phyloP scores from a whole-genome alignment of 2,888 invertebrate species.

The Protophormia terraenovae region DNA sequence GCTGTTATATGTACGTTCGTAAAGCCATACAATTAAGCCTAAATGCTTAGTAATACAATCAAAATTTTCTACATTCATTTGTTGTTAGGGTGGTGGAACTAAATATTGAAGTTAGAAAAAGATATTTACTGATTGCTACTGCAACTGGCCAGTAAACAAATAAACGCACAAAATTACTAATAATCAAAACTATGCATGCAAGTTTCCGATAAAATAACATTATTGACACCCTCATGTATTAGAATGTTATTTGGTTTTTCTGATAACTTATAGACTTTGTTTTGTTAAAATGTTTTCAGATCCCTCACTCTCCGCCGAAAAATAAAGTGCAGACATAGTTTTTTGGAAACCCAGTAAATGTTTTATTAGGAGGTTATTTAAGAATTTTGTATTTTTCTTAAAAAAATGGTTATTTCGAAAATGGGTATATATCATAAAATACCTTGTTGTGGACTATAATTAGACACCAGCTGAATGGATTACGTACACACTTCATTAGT shows the following conservation, averaged over 20 bases:
- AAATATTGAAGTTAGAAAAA: too few relatives aligned
- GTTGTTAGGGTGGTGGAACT: too few relatives aligned
- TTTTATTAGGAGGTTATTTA: too few relatives aligned
- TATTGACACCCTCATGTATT: conserved; percentile 67
- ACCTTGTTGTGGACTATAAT: too few relatives aligned
- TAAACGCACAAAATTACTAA: conserved; percentile 58
- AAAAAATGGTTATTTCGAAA: too few relatives aligned
- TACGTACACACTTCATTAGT: too few relatives aligned
- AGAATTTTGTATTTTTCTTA: too few relatives aligned
- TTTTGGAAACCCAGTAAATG: not conserved
- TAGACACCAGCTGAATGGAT: too few relatives aligned
- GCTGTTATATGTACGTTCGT: not conserved
- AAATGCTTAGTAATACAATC: conserved; percentile 12
- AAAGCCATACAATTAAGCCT: not conserved
- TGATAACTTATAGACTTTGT: conserved; percentile 63
- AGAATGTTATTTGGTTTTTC: conserved; percentile 61
- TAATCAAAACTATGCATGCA: conserved; percentile 66
- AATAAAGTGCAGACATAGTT: not conserved
- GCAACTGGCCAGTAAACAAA: conserved; percentile 43
- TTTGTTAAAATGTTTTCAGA: conserved; percentile 38
- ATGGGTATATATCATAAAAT: too few relatives aligned
- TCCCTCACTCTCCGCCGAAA: not conserved
- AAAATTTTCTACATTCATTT: conserved; percentile 5
- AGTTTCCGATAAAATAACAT: conserved; percentile 63
- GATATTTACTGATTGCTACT: too few relatives aligned